phyloP scores from a whole-genome alignment of 2,888 invertebrate genomes.

The Dryadula phaetusa region DNA sequence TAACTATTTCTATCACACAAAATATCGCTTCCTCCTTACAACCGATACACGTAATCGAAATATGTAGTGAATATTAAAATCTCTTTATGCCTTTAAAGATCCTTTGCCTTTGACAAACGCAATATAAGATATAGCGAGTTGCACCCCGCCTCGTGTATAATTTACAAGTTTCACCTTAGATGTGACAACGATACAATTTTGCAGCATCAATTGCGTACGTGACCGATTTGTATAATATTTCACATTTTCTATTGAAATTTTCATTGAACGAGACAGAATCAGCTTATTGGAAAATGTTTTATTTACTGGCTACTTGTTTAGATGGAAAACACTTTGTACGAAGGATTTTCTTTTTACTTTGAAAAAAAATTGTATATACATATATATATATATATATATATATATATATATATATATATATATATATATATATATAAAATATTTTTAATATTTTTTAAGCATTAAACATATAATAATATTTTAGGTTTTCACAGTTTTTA shows the following conservation, averaged over 20 bases:
- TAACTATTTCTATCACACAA: background rate
- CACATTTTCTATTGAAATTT: conserved; percentile 31
- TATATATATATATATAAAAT: no score
- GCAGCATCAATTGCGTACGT: conserved; percentile 34
- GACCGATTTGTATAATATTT: conserved; percentile 31
- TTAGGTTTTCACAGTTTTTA: no score
- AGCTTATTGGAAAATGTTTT: background rate
- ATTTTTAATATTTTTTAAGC: no score
- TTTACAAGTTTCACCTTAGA: conserved; percentile 29
- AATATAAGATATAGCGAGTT: conserved; percentile 29
- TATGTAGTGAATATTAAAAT: conserved; percentile 22
- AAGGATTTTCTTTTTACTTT: background rate
- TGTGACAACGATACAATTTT: conserved; percentile 32
- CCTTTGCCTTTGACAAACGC: conserved; percentile 28
- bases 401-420: no score
- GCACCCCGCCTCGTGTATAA: conserved; percentile 26
- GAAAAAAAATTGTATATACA: no score
- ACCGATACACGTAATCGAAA: conserved; percentile 10
- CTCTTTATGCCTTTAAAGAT: conserved; percentile 13
- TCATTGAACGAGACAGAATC: conserved; percentile 12
- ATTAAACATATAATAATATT: no score
- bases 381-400: no score
- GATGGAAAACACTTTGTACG: background rate
- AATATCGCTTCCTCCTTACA: background rate
- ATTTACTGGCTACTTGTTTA: background rate